A percentile compares a stretch with the other conserved stretches of the same genome.
phyloP scores from a whole-genome alignment of 2,113 vertebrate species.

The Thamnaconus septentrionalis region DNA sequence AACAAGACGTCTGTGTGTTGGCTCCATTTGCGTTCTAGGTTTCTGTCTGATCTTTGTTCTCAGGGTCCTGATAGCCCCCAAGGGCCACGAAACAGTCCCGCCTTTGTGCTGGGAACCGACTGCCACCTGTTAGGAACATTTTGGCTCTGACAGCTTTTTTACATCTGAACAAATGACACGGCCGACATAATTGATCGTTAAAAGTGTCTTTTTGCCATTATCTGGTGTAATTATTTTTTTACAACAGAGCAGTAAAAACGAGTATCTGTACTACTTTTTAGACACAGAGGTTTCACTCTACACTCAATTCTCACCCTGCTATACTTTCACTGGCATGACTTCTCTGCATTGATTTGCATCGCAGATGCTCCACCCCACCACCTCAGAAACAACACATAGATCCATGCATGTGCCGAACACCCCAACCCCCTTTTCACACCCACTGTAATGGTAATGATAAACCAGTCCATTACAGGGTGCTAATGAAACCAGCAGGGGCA shows the following conservation, averaged over 20 bases:
- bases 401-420: conserved; percentile 4
- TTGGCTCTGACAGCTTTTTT: conserved; percentile 48
- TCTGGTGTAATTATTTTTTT: neutral
- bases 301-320: conserved; percentile 4
- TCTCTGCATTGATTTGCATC: conserved; percentile 17
- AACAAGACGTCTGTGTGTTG: conserved; percentile 41
- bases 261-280: neutral
- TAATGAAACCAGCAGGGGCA: conserved; percentile 55
- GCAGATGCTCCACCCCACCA: too few relatives aligned
- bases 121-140: conserved; percentile 61
- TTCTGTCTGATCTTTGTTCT: neutral
- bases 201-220: conserved; percentile 4
- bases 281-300: neutral
- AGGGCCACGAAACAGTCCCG: neutral
- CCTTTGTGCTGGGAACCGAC: neutral
- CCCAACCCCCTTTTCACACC: conserved; percentile 23
- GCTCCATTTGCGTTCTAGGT: conserved; percentile 11
- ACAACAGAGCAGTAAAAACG: too few relatives aligned
- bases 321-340: conserved; percentile 12
- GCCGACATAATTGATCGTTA: conserved; percentile 18
- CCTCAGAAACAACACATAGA: neutral
- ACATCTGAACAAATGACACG: conserved; percentile 7
- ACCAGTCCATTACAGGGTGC: conserved; percentile 42
- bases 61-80: neutral
- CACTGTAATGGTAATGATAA: conserved; percentile 42